These are phyloP conservation scores for Cydia splendana DNA, from an alignment of 1,140 invertebrate genomes.

Conservation along the genomic window DNA sequence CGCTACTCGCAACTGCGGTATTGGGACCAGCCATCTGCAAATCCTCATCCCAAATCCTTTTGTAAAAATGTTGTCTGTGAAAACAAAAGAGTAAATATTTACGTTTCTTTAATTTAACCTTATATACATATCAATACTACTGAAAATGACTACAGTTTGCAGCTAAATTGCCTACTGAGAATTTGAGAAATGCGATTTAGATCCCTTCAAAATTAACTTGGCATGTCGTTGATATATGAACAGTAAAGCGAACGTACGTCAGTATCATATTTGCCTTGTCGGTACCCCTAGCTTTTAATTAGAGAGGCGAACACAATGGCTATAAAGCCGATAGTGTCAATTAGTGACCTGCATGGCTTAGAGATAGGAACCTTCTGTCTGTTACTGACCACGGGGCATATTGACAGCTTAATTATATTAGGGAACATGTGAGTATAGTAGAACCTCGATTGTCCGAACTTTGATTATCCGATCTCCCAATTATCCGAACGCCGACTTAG, in stretches of 20 bases:
- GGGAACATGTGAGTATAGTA: slow-evolving; percentile 29
- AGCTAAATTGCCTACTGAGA: too few relatives aligned
- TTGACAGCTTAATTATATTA: slow-evolving; percentile 48
- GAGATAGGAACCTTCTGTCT: slow-evolving; percentile 42
- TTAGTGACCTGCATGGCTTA: slow-evolving; percentile 51
- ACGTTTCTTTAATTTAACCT: background rate
- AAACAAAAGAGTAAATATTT: slow-evolving; percentile 2
- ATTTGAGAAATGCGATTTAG: too few relatives aligned
- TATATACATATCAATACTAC: too few relatives aligned
- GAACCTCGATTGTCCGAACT: background rate
- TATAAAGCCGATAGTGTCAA: slow-evolving; percentile 65
- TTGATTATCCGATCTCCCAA: too few relatives aligned
- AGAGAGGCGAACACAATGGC: slow-evolving; percentile 55
- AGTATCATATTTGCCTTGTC: slow-evolving; percentile 51
- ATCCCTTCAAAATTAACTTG: background rate
- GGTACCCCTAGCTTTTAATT: slow-evolving; percentile 59
- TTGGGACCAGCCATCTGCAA: slow-evolving; percentile 36
- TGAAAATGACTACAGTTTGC: too few relatives aligned
- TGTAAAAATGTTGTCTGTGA: slow-evolving; percentile 3
- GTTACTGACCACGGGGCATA: slow-evolving; percentile 47
- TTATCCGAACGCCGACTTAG: too few relatives aligned
- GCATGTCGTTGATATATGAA: background rate
- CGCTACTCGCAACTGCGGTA: slow-evolving; percentile 50
- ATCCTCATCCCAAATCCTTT: slow-evolving; percentile 32
- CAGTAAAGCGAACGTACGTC: background rate